Conservation (phyloP, 2,888 invertebrate genomes). For the Dinocampus coccinellae region DNA sequence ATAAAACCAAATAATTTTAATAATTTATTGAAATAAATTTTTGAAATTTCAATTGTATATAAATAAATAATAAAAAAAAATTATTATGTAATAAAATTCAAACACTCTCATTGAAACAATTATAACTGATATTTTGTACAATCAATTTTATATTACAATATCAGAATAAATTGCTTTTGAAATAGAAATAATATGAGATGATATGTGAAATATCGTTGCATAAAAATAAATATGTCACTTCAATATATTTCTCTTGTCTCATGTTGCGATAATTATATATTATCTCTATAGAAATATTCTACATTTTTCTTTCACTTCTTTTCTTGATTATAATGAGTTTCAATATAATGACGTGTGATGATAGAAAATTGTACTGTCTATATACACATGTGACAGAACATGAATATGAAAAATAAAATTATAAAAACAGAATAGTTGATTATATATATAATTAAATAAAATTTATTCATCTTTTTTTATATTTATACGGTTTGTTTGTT, state of each 20-base stretch:
- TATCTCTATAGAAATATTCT: background rate
- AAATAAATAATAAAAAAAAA: no score
- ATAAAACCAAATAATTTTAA: no score
- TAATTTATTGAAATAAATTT: no score
- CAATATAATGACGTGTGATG: background rate
- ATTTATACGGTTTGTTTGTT: no score
- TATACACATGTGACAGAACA: background rate
- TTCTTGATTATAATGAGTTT: background rate
- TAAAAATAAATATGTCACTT: background rate
- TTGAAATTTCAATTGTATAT: no score
- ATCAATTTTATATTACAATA: background rate
- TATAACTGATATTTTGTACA: background rate
- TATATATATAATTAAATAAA: no score
- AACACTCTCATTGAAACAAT: background rate
- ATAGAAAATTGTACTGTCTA: background rate
- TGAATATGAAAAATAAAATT: no score
- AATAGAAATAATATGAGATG: background rate
- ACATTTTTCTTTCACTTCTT: background rate
- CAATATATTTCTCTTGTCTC: background rate
- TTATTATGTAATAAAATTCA: background rate
- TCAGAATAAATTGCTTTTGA: background rate
- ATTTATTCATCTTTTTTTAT: no score
- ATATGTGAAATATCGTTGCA: background rate
- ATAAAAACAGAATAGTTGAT: background rate
- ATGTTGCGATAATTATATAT: background rate